Base-by-base conservation (phyloP, 2,888 invertebrate genomes). In the Synergus itoensis region DNA sequence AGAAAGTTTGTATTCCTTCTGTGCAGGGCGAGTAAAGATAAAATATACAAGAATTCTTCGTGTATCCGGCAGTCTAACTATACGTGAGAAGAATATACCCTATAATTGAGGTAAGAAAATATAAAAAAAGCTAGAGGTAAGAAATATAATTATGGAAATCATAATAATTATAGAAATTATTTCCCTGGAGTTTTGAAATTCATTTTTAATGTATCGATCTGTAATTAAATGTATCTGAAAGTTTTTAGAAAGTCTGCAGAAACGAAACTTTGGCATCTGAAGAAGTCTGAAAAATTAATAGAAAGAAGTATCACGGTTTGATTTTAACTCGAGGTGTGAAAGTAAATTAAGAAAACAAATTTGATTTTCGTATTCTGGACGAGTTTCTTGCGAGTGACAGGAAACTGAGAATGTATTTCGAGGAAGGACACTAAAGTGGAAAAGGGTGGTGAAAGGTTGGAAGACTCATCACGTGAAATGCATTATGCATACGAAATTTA, bases 401-500 rank as follows among this genome's bases (percentile, higher is more conserved):
- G 73, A 73, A 73, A 73, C 48, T 73, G 79, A 82, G 78, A 80
- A 78, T 79, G 80, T 78, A 57, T 53, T 79, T 79, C n/a, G 77
- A 77, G 65, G 78, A 81, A 64, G 77, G 81, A 77, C 77, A 76
- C 76, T 78, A 43, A 77, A 41, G 76, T 81, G 64, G 77, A 80
- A 80, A 81, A 80, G 79, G 82, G 81, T 80, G 80, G 80, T 81
- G 78, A 81, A 76, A 80, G 81, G 79, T 81, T 84, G 83, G 83
- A 83, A 86, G 84, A 69, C 83, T 84, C 82, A 85, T 84, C 83
- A 86, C 86, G 87, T 84, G 85, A 87, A 88, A 89, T 90, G 89
- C 86, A 89, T 89, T 88, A 90, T 90, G 89, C 88, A 90, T 90
- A 86, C 86, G 85, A 85, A 84, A 85, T 84, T 83, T 83, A 85